These are phyloP conservation scores for Acrobasis repandana DNA, from an alignment of 2,888 invertebrate genomes.

Conservation along the genomic window DNA sequence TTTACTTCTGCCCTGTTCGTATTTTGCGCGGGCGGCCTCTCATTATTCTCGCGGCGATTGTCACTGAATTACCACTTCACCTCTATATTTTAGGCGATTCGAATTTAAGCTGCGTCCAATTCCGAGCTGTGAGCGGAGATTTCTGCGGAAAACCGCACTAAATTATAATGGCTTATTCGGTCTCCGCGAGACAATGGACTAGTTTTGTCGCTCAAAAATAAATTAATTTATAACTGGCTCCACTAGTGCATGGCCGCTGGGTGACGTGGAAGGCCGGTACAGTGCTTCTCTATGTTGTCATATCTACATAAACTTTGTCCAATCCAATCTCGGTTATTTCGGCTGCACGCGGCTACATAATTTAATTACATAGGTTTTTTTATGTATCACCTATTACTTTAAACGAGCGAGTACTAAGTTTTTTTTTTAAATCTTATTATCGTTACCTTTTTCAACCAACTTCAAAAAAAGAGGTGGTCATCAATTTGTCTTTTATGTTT, in stretches of 20 bases:
- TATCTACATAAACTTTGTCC: too few relatives aligned
- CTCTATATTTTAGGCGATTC: slow-evolving; percentile 15
- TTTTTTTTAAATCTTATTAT: too few relatives aligned
- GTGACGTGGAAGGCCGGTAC: neutral
- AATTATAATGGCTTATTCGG: slow-evolving; percentile 12
- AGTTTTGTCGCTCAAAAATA: neutral
- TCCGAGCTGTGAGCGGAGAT: neutral
- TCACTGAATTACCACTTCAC: slow-evolving; percentile 19
- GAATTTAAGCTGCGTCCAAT: slow-evolving; percentile 17
- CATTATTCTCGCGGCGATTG: slow-evolving; percentile 13
- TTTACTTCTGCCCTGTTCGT: neutral
- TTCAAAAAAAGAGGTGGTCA: too few relatives aligned
- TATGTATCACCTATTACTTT: too few relatives aligned
- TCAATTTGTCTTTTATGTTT: too few relatives aligned
- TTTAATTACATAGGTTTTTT: too few relatives aligned
- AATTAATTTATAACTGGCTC: neutral
- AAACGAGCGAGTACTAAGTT: too few relatives aligned
- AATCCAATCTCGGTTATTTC: too few relatives aligned
- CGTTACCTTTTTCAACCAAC: too few relatives aligned
- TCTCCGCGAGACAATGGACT: neutral
- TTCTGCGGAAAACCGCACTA: slow-evolving; percentile 1
- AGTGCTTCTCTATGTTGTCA: too few relatives aligned
- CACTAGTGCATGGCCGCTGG: neutral
- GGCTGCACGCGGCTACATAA: too few relatives aligned
- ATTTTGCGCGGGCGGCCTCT: neutral